phyloP scores from a whole-genome alignment of 1,140 invertebrate genomes.

The Oppia nitens region DNA sequence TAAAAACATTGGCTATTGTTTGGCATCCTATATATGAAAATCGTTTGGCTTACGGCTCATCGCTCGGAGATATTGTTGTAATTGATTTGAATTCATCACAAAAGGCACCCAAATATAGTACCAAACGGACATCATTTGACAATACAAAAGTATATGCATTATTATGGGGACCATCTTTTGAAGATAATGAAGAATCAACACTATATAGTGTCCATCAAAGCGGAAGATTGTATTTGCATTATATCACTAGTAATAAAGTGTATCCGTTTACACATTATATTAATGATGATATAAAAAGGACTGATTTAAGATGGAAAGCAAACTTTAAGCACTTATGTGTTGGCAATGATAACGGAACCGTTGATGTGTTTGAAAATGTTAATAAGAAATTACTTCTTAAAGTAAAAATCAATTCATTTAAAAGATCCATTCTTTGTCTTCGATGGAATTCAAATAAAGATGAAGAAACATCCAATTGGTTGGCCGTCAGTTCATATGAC shows the following conservation, averaged over 20 bases:
- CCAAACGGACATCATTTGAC: neutral
- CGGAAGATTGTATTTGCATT: neutral
- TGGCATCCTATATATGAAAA: neutral
- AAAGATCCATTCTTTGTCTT: neutral
- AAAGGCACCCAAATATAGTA: neutral
- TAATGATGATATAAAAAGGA: neutral
- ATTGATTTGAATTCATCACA: neutral
- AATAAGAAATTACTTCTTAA: neutral
- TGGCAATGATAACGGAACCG: neutral
- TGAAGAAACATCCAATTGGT: neutral
- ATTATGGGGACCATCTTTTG: neutral
- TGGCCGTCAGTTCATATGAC: neutral
- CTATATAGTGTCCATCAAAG: neutral
- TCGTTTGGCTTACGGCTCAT: neutral
- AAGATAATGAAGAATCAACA: neutral
- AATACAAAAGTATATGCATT: neutral
- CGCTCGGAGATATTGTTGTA: neutral
- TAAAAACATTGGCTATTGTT: neutral
- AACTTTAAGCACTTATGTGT: neutral
- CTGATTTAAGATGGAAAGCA: neutral
- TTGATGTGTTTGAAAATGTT: neutral
- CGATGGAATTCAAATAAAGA: neutral
- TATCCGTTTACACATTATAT: neutral
- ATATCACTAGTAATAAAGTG: neutral
- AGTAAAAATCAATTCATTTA: neutral